Percentiles rank a stretch among this genome's conserved stretches.
These are phyloP conservation scores for Cinara cedri DNA, from an alignment of 2,888 invertebrate genomes.

Conservation along the genomic window DNA sequence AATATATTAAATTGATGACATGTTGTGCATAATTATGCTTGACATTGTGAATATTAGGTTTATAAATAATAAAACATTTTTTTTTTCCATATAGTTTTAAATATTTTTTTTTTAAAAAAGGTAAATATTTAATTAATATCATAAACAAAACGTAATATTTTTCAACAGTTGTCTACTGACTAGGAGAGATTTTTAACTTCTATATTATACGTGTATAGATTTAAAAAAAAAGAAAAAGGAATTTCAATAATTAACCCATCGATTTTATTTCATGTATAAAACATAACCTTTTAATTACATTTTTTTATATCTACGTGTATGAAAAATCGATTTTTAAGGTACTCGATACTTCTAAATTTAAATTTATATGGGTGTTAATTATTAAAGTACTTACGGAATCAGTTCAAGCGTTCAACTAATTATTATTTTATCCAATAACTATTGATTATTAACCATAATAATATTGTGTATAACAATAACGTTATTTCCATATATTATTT, in stretches of 20 bases:
- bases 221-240: neutral
- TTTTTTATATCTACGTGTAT: neutral
- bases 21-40: too few relatives aligned
- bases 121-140: conserved; percentile 1
- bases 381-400: too few relatives aligned
- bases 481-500: too few relatives aligned
- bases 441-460: too few relatives aligned
- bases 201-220: neutral
- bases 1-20: too few relatives aligned
- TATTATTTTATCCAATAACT: too few relatives aligned
- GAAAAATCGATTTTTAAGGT: neutral
- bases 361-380: too few relatives aligned
- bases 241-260: neutral
- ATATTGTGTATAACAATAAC: too few relatives aligned
- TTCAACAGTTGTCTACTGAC: neutral
- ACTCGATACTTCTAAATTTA: too few relatives aligned
- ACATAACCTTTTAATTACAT: neutral
- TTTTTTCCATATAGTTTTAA: neutral
- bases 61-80: too few relatives aligned
- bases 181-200: neutral
- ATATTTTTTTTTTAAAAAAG: neutral
- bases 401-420: too few relatives aligned
- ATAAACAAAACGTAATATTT: neutral
- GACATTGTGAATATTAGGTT: too few relatives aligned
- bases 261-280: neutral